Percentiles rank a stretch among this genome's conserved stretches.
Conservation (phyloP, 1,140 invertebrate species). For the Anastatus disparis region DNA sequence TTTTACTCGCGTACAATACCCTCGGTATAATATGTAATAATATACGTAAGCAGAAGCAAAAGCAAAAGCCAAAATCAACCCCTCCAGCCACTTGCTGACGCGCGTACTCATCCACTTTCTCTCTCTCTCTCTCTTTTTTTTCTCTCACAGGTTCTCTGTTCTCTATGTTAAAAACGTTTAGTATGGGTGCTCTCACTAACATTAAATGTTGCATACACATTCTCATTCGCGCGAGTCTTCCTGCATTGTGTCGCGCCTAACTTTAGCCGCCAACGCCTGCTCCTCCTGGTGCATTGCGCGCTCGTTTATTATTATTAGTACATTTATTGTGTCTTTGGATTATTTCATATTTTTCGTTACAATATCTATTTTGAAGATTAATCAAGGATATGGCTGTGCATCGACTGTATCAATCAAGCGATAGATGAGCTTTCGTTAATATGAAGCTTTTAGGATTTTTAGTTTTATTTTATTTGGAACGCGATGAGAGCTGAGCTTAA, state of each 20-base stretch:
- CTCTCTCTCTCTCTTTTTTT: neutral
- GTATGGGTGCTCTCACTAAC: too few species aligned
- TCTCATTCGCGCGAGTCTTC: too few species aligned
- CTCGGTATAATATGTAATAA: too few species aligned
- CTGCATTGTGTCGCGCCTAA: neutral
- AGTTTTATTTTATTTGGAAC: neutral
- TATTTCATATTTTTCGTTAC: too few species aligned
- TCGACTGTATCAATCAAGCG: neutral
- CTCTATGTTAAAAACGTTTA: too few species aligned
- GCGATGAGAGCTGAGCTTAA: neutral
- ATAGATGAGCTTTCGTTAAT: neutral
- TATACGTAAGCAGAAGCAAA: neutral
- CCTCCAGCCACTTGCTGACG: too few species aligned
- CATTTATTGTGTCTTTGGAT: neutral
- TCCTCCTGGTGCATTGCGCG: constrained; percentile 1
- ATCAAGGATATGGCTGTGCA: neutral
- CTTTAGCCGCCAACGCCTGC: neutral
- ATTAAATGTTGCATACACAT: too few species aligned
- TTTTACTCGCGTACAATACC: neutral
- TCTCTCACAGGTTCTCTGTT: neutral
- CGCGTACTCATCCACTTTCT: too few species aligned
- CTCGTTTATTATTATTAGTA: neutral
- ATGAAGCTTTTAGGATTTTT: too few species aligned
- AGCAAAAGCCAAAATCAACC: neutral
- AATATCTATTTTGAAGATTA: neutral